Base-by-base conservation (phyloP, 2,888 invertebrate species). In the Melipona bicolor region DNA sequence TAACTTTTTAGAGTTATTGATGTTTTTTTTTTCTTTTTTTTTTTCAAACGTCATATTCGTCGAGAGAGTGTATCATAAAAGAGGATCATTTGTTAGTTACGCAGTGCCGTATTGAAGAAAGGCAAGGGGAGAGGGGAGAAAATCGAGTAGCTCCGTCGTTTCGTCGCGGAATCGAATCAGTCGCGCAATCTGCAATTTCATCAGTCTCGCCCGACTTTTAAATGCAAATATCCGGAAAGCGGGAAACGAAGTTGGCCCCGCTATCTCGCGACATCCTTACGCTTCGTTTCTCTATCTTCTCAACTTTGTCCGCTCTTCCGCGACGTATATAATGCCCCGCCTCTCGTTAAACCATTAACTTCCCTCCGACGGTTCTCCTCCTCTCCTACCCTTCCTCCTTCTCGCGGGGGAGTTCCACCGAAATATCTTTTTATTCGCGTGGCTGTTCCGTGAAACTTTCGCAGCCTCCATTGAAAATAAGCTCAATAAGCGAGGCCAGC, bases 141-240 rank as follows among this genome's bases (percentile, higher is more conserved):
- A 50, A 52, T 52, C 17, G 52, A 52, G 52, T 52, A 5, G 50
- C 32, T 4, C 32, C 32, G 32, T 0, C 32, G 59, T 76, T 64
- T 15, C 65, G 11, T 11, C 43, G 24, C 71, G 64, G 54, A 79
- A 79, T 79, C 50, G 67, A 56, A 73, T 61, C 67, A 61, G 73
- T 32, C 24, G 59, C 15, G 67, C 52, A 67, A 79, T 74, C 59
- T 24, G 73, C 43, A 67, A 74, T 61, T 54, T 21, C 80, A 56
- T 76, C 69, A n/a, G 54, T 79, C 52, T 67, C 68, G 21, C 17
- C 17, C 17, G 64, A 77, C 79, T 73, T 74, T 73, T 64, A 56
- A 74, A 74, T 79, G 74, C 79, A 79, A 81, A 79, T 78, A 72
- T 32, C 65, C 62, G 68, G 54, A 49, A 79, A 75, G 62, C 69